Percentiles rank a stretch among this genome's conserved stretches.
These are phyloP conservation scores for Buphagus erythrorhynchus DNA, from an alignment of 2,797 vertebrate species.

Conservation along the genomic window DNA sequence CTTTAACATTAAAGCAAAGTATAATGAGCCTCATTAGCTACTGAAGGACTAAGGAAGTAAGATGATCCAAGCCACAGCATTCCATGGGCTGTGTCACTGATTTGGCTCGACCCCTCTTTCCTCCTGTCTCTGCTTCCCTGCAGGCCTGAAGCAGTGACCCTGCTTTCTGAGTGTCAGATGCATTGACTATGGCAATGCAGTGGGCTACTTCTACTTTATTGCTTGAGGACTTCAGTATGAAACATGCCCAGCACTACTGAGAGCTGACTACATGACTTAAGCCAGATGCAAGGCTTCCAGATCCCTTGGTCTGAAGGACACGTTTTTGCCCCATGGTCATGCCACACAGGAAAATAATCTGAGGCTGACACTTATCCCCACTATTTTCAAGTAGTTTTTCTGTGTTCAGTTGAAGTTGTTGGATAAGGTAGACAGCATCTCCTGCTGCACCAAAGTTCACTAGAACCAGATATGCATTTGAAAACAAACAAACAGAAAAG, in stretches of 20 bases:
- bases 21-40: constrained; percentile 18
- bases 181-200: constrained; percentile 26
- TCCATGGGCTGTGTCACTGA: not conserved
- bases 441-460: constrained; percentile 10
- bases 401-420: constrained; percentile 50
- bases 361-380: not conserved
- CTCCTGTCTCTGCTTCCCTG: not conserved
- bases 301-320: not conserved
- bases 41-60: constrained; percentile 22
- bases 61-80: constrained; percentile 11
- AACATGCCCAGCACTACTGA: not conserved
- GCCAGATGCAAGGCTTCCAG: not conserved
- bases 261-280: not conserved
- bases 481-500: constrained; percentile 13
- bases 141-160: not conserved
- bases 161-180: constrained; percentile 1
- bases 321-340: not conserved
- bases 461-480: constrained; percentile 37
- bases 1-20: constrained; percentile 26
- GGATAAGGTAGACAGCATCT: not conserved
- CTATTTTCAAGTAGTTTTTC: constrained; percentile 59
- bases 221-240: constrained; percentile 25
- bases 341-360: not conserved
- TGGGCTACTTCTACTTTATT: constrained; percentile 21
- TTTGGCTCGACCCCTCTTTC: not conserved